Conservation (phyloP, 2,113 vertebrate species). For the Cyprinodon tularosa region DNA sequence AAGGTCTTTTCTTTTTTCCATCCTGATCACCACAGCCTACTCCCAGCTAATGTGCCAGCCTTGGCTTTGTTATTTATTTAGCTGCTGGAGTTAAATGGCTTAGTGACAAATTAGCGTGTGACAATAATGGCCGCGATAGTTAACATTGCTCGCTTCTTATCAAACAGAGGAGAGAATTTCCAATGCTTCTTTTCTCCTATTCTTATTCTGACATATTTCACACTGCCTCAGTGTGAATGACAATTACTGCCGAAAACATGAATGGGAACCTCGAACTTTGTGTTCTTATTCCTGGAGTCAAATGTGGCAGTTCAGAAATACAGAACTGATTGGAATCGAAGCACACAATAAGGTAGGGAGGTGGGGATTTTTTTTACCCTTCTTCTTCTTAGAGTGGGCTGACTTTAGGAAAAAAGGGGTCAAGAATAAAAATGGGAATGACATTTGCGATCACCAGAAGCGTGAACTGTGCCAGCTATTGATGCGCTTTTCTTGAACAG, state of each 20-base stretch:
- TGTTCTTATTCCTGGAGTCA: slow-evolving; percentile 27
- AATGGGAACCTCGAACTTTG: slow-evolving; percentile 63
- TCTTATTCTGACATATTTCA: slow-evolving; percentile 67
- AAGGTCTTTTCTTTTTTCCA: slow-evolving; percentile 24
- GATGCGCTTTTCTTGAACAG: slow-evolving; percentile 60
- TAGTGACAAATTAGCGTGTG: slow-evolving; percentile 75
- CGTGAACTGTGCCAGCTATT: slow-evolving; percentile 62
- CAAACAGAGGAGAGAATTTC: slow-evolving; percentile 56
- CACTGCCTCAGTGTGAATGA: slow-evolving; percentile 58
- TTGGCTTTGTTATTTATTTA: slow-evolving; percentile 63
- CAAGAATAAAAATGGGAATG: slow-evolving; percentile 79
- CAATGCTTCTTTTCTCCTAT: slow-evolving; percentile 60
- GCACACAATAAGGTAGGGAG: slow-evolving; percentile 45
- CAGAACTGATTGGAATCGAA: slow-evolving; percentile 26
- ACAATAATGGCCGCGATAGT: slow-evolving; percentile 68
- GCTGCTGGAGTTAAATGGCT: slow-evolving; percentile 70
- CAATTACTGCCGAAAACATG: slow-evolving; percentile 59
- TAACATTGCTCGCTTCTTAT: slow-evolving; percentile 69
- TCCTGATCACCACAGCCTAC: slow-evolving; percentile 28
- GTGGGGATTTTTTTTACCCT: neutral
- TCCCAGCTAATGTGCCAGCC: slow-evolving; percentile 32
- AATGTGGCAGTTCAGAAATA: slow-evolving; percentile 44
- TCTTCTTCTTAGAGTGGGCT: slow-evolving; percentile 7
- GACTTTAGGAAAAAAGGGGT: slow-evolving; percentile 48
- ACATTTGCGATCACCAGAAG: slow-evolving; percentile 75